Percentiles rank a stretch among this genome's conserved stretches.
phyloP scores from a whole-genome alignment of 2,888 invertebrate species.

The Capitulum mitella region DNA sequence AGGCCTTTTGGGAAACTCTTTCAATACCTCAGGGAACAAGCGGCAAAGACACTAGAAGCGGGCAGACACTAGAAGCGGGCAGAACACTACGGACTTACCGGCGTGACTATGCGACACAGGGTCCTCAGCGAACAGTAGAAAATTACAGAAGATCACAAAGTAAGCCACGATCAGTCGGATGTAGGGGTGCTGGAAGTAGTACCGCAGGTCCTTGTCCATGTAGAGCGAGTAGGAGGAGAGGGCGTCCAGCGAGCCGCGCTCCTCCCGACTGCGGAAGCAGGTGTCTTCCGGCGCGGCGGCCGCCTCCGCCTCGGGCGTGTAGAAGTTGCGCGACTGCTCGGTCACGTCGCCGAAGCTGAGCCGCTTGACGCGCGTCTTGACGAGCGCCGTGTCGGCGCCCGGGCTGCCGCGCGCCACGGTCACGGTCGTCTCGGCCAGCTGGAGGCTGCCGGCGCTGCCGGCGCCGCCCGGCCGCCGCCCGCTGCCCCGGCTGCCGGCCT shows the following conservation, averaged over 20 bases:
- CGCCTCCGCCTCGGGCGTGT: constrained; percentile 34
- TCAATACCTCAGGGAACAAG: too few species aligned
- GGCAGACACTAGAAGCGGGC: too few species aligned
- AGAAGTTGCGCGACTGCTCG: constrained; percentile 34
- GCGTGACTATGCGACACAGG: constrained; percentile 48
- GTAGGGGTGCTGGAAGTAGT: constrained; percentile 50
- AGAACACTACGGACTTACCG: too few species aligned
- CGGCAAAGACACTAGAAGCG: too few species aligned
- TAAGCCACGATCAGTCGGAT: constrained; percentile 47
- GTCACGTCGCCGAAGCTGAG: constrained; percentile 35
- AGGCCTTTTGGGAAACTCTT: too few species aligned
- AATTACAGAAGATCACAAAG: constrained; percentile 49
- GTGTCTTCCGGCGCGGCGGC: constrained; percentile 10
- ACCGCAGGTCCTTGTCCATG: constrained; percentile 47
- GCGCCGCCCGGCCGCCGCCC: neutral
- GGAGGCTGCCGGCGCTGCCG: constrained; percentile 21
- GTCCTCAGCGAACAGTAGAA: constrained; percentile 50
- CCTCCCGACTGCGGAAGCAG: neutral
- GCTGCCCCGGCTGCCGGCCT: constrained; percentile 9
- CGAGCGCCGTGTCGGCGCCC: constrained; percentile 31
- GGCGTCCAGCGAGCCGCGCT: constrained; percentile 39
- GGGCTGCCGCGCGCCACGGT: neutral
- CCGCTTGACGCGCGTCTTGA: constrained; percentile 34
- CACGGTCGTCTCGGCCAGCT: constrained; percentile 12
- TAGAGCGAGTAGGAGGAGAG: constrained; percentile 43